phyloP scores from a whole-genome alignment of 1,140 invertebrate species.

The Ceratosolen solmsi region DNA sequence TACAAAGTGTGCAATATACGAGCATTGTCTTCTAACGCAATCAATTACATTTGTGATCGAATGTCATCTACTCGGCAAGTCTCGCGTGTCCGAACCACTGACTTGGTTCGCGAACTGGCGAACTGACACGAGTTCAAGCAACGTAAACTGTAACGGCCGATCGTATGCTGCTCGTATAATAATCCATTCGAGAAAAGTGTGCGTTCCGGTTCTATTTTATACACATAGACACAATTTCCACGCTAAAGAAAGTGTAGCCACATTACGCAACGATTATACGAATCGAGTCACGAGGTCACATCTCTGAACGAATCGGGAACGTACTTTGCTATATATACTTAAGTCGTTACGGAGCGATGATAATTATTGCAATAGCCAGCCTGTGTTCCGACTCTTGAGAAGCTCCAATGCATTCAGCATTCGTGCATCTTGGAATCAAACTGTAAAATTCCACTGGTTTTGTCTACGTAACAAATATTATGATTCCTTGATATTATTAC shows the following conservation, averaged over 20 bases:
- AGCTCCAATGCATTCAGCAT: neutral
- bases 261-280: conserved; percentile 25
- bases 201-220: conserved; percentile 4
- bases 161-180: neutral
- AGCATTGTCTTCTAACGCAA: conserved; percentile 42
- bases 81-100: conserved; percentile 31
- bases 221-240: conserved; percentile 11
- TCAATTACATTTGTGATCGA: conserved; percentile 41
- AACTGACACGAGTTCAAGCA: conserved; percentile 4
- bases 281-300: conserved; percentile 45
- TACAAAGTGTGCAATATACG: conserved; percentile 10
- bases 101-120: too few species aligned
- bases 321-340: conserved; percentile 21
- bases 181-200: neutral
- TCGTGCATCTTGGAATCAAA: conserved; percentile 41
- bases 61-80: conserved; percentile 33
- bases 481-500: neutral
- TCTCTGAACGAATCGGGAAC: conserved; percentile 39
- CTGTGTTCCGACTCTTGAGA: neutral
- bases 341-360: conserved; percentile 44
- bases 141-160: neutral
- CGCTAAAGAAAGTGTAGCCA: conserved; percentile 25
- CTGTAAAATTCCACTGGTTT: conserved; percentile 29
- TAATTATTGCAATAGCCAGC: conserved; percentile 35
- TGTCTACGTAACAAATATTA: neutral